These are phyloP conservation scores for Isoperla grammatica DNA, from an alignment of 2,888 invertebrate genomes.

Conservation along the genomic window DNA sequence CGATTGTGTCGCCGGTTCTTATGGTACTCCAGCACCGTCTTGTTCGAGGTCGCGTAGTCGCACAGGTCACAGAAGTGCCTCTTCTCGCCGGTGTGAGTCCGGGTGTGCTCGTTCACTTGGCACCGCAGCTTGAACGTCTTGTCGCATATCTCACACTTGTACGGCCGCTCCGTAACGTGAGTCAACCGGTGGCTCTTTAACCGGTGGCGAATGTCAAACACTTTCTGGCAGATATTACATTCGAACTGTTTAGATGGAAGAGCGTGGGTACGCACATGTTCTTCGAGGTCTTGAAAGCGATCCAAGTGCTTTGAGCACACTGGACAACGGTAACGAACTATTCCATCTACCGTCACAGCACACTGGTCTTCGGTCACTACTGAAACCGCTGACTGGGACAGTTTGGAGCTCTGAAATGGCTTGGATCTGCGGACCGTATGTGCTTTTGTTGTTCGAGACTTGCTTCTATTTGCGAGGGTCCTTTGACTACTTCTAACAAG, in stretches of 20 bases:
- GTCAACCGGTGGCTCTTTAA: constrained; percentile 2
- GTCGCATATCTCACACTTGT: constrained; percentile 5
- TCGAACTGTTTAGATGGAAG: too few relatives aligned
- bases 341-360: too few relatives aligned
- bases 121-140: neutral
- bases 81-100: neutral
- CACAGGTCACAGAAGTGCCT: constrained; percentile 1
- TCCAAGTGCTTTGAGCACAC: too few relatives aligned
- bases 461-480: too few relatives aligned
- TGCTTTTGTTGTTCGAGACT: too few relatives aligned
- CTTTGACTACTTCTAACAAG: too few relatives aligned
- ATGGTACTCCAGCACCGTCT: constrained; percentile 2
- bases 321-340: too few relatives aligned
- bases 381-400: too few relatives aligned
- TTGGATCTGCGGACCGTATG: too few relatives aligned
- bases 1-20: constrained; percentile 13
- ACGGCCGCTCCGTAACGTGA: constrained; percentile 7
- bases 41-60: constrained; percentile 3
- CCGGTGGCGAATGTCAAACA: neutral
- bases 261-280: neutral
- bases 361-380: too few relatives aligned
- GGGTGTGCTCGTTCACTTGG: neutral
- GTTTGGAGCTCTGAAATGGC: too few relatives aligned
- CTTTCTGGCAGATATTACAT: neutral
- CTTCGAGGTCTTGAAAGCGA: too few relatives aligned